phyloP scores from a whole-genome alignment of 2,888 invertebrate genomes.

The Sturmia bella region DNA sequence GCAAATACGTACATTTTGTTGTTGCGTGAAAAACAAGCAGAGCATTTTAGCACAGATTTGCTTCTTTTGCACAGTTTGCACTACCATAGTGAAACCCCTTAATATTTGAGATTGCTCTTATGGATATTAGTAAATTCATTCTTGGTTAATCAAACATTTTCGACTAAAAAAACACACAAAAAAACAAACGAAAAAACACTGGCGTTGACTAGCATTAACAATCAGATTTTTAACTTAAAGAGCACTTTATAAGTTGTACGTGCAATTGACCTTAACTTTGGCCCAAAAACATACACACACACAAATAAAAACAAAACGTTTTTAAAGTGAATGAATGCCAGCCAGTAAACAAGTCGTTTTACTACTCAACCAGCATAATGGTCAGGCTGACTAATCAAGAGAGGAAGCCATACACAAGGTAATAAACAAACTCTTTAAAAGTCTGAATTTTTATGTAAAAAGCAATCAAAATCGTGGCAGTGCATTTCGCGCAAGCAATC shows the following conservation, averaged over 20 bases:
- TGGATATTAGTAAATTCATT: too few relatives aligned
- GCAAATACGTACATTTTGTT: too few relatives aligned
- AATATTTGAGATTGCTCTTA: too few relatives aligned
- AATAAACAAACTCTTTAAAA: neutral
- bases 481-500: too few relatives aligned
- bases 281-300: constrained; percentile 15
- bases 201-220: constrained; percentile 46
- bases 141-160: too few relatives aligned
- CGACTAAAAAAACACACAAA: neutral
- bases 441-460: neutral
- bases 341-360: neutral
- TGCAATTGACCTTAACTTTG: constrained; percentile 61
- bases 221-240: constrained; percentile 31
- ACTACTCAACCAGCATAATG: constrained; percentile 11
- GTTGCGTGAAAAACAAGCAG: too few relatives aligned
- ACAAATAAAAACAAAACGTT: neutral
- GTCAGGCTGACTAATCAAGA: neutral
- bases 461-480: too few relatives aligned
- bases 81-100: too few relatives aligned
- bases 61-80: too few relatives aligned
- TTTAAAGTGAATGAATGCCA: constrained; percentile 19
- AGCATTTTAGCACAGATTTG: too few relatives aligned
- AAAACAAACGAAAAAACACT: constrained; percentile 3
- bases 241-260: too few relatives aligned
- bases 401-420: neutral